These are phyloP conservation scores for Seira ritae DNA, from an alignment of 2,888 invertebrate species.

Conservation along the genomic window DNA sequence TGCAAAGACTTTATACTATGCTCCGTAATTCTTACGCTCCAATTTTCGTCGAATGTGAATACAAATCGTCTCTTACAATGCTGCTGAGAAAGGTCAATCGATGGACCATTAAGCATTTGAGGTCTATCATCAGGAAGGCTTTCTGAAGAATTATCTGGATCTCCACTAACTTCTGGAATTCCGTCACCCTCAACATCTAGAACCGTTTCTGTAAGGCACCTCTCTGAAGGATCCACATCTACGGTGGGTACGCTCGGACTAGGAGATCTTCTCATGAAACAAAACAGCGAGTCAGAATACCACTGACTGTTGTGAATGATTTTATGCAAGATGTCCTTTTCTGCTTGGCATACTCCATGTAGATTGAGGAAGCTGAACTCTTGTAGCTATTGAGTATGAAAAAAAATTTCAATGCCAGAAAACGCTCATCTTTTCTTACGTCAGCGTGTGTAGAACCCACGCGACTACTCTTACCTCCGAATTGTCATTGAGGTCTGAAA, in stretches of 20 bases:
- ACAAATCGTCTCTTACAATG: too few species aligned
- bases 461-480: slow-evolving; percentile 55
- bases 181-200: slow-evolving; percentile 44
- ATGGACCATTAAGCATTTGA: slow-evolving; percentile 63
- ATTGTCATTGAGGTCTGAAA: slow-evolving; percentile 49
- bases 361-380: slow-evolving; percentile 86
- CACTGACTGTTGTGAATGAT: slow-evolving; percentile 76
- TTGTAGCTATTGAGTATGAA: slow-evolving; percentile 74
- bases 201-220: slow-evolving; percentile 60
- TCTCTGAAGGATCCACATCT: slow-evolving; percentile 51
- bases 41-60: too few species aligned
- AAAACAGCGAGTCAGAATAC: slow-evolving; percentile 61
- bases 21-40: background rate
- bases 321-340: slow-evolving; percentile 81
- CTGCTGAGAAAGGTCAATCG: slow-evolving; percentile 63
- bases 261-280: slow-evolving; percentile 55
- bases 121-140: slow-evolving; percentile 47
- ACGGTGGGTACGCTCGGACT: slow-evolving; percentile 23
- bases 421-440: background rate
- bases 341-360: slow-evolving; percentile 83
- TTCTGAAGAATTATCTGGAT: slow-evolving; percentile 46
- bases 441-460: background rate
- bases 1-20: background rate
- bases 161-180: slow-evolving; percentile 60
- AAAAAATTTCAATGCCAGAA: slow-evolving; percentile 74